A percentile compares a stretch with the other conserved stretches of the same genome.
phyloP scores from a whole-genome alignment of 2,113 vertebrate species.

The Lynx canadensis region DNA sequence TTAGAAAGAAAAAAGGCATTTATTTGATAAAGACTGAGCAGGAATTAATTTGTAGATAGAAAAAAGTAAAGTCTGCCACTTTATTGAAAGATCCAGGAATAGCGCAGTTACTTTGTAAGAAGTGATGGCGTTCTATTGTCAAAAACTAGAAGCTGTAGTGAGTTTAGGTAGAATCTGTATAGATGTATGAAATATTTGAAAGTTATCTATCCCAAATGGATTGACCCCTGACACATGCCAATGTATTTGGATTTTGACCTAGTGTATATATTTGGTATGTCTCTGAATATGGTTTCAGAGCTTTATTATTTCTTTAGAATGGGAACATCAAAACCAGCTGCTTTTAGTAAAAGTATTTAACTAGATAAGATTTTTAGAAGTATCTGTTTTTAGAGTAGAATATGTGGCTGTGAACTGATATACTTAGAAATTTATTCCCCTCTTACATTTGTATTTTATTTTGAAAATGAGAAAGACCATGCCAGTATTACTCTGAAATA shows the following conservation, averaged over 20 bases:
- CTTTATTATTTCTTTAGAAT: conserved; percentile 7
- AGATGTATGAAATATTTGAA: neutral
- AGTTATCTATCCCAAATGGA: neutral
- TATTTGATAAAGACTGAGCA: conserved; percentile 19
- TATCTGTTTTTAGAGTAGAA: neutral
- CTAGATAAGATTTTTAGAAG: conserved; percentile 24
- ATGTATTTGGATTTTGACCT: neutral
- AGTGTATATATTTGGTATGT: neutral
- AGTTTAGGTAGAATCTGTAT: neutral
- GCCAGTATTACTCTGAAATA: neutral
- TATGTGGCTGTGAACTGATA: neutral
- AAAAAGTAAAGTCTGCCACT: neutral
- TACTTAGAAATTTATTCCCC: conserved; percentile 9
- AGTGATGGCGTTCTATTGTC: neutral
- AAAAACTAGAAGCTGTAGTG: neutral
- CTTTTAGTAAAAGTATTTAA: conserved; percentile 42
- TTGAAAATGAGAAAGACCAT: conserved; percentile 4
- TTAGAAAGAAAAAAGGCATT: neutral
- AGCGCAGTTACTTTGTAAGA: neutral
- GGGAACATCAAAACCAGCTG: neutral
- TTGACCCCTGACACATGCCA: neutral
- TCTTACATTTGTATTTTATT: neutral
- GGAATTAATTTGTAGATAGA: conserved; percentile 5
- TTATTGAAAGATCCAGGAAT: neutral
- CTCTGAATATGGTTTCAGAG: neutral